phyloP scores from a whole-genome alignment of 2,113 vertebrate species.

The Osmerus mordax region DNA sequence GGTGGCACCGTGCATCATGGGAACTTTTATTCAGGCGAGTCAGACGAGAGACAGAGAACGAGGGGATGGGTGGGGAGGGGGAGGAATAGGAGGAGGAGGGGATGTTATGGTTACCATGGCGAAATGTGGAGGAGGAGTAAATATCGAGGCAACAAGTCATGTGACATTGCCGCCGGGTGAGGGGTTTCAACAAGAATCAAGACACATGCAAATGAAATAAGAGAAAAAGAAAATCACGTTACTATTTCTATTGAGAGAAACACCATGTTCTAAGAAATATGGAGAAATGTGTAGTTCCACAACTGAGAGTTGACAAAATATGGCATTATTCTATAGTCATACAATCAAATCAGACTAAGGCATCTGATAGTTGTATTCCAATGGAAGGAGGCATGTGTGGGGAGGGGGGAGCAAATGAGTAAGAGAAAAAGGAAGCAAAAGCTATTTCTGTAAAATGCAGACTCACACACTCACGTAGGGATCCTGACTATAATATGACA shows the following conservation, averaged over 20 bases:
- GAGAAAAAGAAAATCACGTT: conserved; percentile 54
- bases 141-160: conserved; percentile 86
- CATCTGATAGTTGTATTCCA: conserved; percentile 70
- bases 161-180: conserved; percentile 85
- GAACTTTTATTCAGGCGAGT: conserved; percentile 88
- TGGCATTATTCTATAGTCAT: conserved; percentile 85
- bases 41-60: conserved; percentile 85
- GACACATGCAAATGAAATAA: conserved; percentile 71
- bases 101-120: conserved; percentile 88
- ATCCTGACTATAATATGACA: conserved; percentile 2
- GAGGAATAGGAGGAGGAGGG: conserved; percentile 75
- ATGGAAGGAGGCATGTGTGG: conserved; percentile 55
- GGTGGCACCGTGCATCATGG: conserved; percentile 99
- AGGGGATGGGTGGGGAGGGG: conserved; percentile 80
- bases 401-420: conserved; percentile 52
- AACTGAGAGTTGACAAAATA: conserved; percentile 53
- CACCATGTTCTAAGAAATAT: conserved; percentile 53
- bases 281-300: conserved; percentile 33
- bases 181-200: conserved; percentile 69
- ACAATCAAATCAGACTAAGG: conserved; percentile 75
- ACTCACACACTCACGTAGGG: not conserved
- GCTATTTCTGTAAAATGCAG: conserved; percentile 1
- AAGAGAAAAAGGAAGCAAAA: conserved; percentile 16
- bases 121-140: conserved; percentile 79
- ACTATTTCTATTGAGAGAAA: conserved; percentile 34